Base-by-base conservation (phyloP, 2,797 vertebrate genomes). In the Sebastes taczanowskii region DNA sequence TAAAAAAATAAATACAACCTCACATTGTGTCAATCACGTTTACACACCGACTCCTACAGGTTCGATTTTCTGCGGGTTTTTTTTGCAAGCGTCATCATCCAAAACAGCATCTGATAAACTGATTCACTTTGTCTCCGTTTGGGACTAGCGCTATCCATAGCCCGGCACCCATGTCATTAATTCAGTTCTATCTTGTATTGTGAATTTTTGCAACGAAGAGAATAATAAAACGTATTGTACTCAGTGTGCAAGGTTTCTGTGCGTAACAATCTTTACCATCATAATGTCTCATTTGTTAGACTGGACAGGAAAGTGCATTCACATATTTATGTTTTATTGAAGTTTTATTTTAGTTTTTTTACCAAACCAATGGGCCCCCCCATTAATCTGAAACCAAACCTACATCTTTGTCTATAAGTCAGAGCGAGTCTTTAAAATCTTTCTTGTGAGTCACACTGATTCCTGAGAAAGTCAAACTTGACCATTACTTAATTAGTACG, bases 401-500 rank as follows among this genome's bases (percentile, higher is more conserved):
- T 11, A 22, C 7, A 53, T 5, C 49, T 38, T 35, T 11, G 8
- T 53, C 20, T 22, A 2, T 11, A 35, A 62, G 7, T 70, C 64
- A 56, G 9, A 73, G 23, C n/a, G 6, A 3, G 9, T 35, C 49
- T 53, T 64, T 59, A 34, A 55, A 68, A 42, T 18, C n/a, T 25
- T 7, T 25, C 53, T 23, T 55, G 18, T 63, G 53, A 81, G 7
- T 69, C 34, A 32, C 4, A 2, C 27, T 63, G 32, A 76, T 64
- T 55, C 27, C 42, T 29, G 2, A 76, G 5, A 46, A 58, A 71
- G 10, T 65, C 34, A 78, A 71, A 77, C 59, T 29, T 53, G 60
- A 64, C 60, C 71, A 77, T 85, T 82, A 71, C 63, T 81, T 82
- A 71, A 91, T 92, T 82, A 69, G 30, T 72, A 42, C 38, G 52